These are phyloP conservation scores for Acronicta alni DNA, from an alignment of 2,888 invertebrate species.

Conservation along the genomic window DNA sequence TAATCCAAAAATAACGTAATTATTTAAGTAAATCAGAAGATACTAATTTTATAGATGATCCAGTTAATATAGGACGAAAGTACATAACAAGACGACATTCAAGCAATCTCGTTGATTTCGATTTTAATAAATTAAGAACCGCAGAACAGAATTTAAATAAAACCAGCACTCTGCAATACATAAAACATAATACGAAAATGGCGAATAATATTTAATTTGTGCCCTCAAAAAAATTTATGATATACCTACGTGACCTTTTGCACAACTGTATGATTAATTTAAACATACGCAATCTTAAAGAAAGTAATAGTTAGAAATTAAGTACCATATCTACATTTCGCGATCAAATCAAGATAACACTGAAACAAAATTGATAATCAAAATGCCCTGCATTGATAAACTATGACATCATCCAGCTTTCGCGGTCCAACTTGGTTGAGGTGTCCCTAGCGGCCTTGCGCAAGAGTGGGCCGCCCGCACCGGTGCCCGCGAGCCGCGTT, in stretches of 20 bases:
- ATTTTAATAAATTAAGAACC: too few relatives aligned
- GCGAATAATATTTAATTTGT: neutral
- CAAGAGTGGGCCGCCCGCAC: slow-evolving; percentile 63
- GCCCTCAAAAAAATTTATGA: neutral
- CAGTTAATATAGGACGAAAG: too few relatives aligned
- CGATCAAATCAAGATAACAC: slow-evolving; percentile 24
- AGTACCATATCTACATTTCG: slow-evolving; percentile 15
- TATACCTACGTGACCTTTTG: slow-evolving; percentile 21
- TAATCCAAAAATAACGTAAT: too few relatives aligned
- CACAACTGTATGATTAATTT: slow-evolving; percentile 15
- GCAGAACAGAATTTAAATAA: too few relatives aligned
- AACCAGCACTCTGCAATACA: too few relatives aligned
- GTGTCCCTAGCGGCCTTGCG: slow-evolving; percentile 74
- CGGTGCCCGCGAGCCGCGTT: slow-evolving; percentile 39
- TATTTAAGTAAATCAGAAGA: too few relatives aligned
- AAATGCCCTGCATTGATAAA: slow-evolving; percentile 60
- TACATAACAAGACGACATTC: too few relatives aligned
- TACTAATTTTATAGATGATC: too few relatives aligned
- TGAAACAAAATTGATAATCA: slow-evolving; percentile 15
- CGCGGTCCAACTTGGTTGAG: slow-evolving; percentile 67
- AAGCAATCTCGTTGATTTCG: too few relatives aligned
- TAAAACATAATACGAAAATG: neutral
- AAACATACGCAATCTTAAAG: slow-evolving; percentile 13
- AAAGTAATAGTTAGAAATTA: slow-evolving; percentile 19
- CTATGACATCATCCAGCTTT: slow-evolving; percentile 74